These are phyloP conservation scores for Grantiella picta DNA, from an alignment of 2,113 vertebrate species.

Conservation along the genomic window DNA sequence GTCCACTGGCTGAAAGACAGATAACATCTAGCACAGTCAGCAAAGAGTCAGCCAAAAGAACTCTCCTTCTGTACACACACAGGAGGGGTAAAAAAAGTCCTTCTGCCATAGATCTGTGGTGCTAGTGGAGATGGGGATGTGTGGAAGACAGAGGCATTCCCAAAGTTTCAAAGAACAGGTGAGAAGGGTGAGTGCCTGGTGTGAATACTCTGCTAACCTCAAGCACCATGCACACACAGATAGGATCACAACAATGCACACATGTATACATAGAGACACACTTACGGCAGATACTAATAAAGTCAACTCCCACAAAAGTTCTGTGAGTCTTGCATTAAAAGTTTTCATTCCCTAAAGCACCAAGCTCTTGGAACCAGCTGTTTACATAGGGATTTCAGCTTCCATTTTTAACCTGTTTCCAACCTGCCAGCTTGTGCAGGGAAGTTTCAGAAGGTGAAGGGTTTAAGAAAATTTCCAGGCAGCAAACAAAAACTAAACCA, in stretches of 20 bases:
- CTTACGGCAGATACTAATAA: neutral
- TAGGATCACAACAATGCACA: neutral
- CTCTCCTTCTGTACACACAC: neutral
- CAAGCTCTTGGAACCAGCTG: neutral
- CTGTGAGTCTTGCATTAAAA: neutral
- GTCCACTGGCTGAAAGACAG: neutral
- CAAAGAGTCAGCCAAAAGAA: neutral
- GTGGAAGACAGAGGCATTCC: neutral
- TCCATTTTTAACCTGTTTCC: constrained; percentile 9
- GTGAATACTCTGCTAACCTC: neutral
- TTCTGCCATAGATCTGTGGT: neutral
- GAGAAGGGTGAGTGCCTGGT: neutral
- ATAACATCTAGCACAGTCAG: neutral
- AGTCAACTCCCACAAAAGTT: neutral
- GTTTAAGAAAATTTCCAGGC: neutral
- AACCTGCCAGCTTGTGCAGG: neutral
- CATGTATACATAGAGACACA: neutral
- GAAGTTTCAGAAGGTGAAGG: neutral
- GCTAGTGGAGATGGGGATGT: neutral
- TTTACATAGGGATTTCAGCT: constrained; percentile 7
- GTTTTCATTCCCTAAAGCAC: neutral
- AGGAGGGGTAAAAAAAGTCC: neutral
- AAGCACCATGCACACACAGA: neutral
- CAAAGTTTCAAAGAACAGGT: neutral
- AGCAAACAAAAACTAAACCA: neutral